Conservation (phyloP, 2,888 invertebrate genomes). For the Stenolophus ochropezus region DNA sequence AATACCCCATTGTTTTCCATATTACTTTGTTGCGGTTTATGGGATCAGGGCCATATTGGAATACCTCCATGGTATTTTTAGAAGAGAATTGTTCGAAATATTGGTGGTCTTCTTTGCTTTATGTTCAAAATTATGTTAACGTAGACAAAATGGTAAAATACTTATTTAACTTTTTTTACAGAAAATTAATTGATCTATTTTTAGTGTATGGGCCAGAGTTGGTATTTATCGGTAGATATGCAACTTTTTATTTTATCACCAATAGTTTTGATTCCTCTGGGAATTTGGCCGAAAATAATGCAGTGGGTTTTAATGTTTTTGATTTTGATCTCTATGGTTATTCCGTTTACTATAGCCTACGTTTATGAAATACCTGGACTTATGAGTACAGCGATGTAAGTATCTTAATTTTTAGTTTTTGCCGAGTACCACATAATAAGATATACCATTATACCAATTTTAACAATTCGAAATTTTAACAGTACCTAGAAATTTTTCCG, state of each 20-base stretch:
- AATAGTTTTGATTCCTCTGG: conserved; percentile 74
- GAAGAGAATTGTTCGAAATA: conserved; percentile 64
- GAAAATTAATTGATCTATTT: conserved; percentile 48
- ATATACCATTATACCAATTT: no score
- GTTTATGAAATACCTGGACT: conserved; percentile 57
- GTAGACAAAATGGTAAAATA: conserved; percentile 19
- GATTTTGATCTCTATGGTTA: conserved; percentile 62
- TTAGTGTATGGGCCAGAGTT: conserved; percentile 75
- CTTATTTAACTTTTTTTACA: not conserved
- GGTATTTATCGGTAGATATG: conserved; percentile 78
- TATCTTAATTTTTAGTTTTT: conserved; percentile 49
- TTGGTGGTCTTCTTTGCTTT: conserved; percentile 68
- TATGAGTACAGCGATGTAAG: conserved; percentile 61
- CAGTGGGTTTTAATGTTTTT: conserved; percentile 60
- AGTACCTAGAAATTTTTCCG: no score
- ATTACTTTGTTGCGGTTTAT: conserved; percentile 72
- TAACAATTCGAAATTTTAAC: no score
- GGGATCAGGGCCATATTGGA: conserved; percentile 74
- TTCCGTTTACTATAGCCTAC: conserved; percentile 59
- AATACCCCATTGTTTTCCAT: conserved; percentile 71
- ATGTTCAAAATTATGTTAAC: conserved; percentile 67
- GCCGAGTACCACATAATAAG: no score
- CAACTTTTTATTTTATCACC: conserved; percentile 75
- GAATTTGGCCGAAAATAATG: conserved; percentile 69
- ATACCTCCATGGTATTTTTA: conserved; percentile 57